A percentile compares a stretch with the other conserved stretches of the same genome.
Evolutionary conservation across 1,140 invertebrate genomes (phyloP).

Genomic region (Halictus rubicundus): DNA sequence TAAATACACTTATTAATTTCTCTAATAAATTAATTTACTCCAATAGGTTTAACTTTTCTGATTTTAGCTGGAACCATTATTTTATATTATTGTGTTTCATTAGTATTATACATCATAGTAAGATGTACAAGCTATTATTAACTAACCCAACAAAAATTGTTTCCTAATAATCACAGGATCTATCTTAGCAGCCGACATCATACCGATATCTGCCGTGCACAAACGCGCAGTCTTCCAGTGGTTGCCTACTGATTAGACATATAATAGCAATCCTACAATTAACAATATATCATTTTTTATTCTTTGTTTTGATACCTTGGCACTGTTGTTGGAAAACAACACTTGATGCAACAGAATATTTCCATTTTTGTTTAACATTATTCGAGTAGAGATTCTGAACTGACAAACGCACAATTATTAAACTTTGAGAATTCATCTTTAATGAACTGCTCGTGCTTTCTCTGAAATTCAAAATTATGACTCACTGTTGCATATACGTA

Average conservation of each 20-base stretch:
- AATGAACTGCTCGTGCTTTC: neutral
- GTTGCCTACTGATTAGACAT: constrained; percentile 74
- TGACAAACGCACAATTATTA: neutral
- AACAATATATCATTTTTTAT: constrained; percentile 65
- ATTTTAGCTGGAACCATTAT: constrained; percentile 76
- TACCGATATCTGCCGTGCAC: constrained; percentile 77
- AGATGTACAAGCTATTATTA: constrained; percentile 60
- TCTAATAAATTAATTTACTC: constrained; percentile 79
- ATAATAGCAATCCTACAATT: constrained; percentile 62
- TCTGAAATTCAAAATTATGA: neutral
- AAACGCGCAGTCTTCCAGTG: constrained; percentile 78
- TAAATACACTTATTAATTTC: constrained; percentile 67
- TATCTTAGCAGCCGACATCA: constrained; percentile 80
- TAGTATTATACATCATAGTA: constrained; percentile 68
- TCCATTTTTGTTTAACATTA: constrained; percentile 3
- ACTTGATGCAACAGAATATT: constrained; percentile 8
- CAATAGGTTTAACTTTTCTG: constrained; percentile 79
- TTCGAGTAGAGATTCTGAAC: neutral
- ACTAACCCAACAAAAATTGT: constrained; percentile 77
- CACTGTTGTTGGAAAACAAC: constrained; percentile 56
- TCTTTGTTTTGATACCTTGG: constrained; percentile 55
- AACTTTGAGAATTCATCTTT: neutral
- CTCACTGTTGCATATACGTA: no score
- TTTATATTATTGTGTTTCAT: constrained; percentile 69
- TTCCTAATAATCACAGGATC: constrained; percentile 80